Evolutionary conservation across 1,140 invertebrate species (phyloP).

Genomic region (Cotesia vestalis): DNA sequence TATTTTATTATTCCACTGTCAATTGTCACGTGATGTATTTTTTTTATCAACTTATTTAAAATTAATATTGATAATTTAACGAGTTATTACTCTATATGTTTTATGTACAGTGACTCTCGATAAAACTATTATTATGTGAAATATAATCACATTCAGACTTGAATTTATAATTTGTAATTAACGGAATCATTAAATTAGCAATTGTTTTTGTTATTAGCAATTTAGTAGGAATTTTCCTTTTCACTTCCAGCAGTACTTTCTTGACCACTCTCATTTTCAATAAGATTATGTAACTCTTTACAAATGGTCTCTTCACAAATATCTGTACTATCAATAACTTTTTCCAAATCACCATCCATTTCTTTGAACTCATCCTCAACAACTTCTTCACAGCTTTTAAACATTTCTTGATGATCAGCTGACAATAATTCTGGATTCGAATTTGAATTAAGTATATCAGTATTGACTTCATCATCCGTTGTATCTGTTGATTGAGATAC

Average conservation of each 20-base stretch:
- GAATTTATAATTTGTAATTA: not conserved
- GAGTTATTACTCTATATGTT: not conserved
- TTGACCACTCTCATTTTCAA: slow-evolving; percentile 49
- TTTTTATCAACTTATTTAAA: slow-evolving; percentile 5
- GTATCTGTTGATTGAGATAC: slow-evolving; percentile 59
- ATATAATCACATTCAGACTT: slow-evolving; percentile 8
- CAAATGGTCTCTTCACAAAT: slow-evolving; percentile 58
- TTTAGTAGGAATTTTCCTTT: slow-evolving; percentile 10
- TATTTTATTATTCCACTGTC: not conserved
- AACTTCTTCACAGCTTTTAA: slow-evolving; percentile 59
- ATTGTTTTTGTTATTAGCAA: not conserved
- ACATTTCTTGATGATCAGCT: slow-evolving; percentile 56
- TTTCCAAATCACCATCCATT: slow-evolving; percentile 47
- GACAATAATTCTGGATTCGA: slow-evolving; percentile 53
- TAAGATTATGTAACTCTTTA: slow-evolving; percentile 57
- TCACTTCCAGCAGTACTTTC: slow-evolving; percentile 27
- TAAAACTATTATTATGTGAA: slow-evolving; percentile 1
- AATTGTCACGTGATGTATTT: not conserved
- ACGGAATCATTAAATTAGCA: not conserved
- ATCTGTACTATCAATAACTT: slow-evolving; percentile 51
- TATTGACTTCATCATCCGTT: slow-evolving; percentile 61
- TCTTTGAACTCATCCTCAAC: slow-evolving; percentile 53
- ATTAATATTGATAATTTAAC: slow-evolving; percentile 18
- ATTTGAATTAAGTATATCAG: slow-evolving; percentile 62
- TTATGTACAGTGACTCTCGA: slow-evolving; percentile 1